Base-by-base conservation (phyloP, 2,113 vertebrate genomes). In the Chionis minor region DNA sequence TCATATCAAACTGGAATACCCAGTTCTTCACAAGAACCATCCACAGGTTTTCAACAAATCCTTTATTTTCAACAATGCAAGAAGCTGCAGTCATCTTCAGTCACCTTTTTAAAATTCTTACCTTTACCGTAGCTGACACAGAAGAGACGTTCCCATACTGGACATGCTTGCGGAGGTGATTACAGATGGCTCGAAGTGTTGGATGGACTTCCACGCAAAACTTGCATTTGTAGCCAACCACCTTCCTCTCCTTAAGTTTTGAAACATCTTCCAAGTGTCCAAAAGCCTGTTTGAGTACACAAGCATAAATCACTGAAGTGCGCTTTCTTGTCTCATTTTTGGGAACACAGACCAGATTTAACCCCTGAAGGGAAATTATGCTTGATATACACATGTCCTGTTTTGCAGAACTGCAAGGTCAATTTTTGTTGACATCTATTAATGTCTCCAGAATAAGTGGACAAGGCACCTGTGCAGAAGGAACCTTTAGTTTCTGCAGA, bases 201-300 rank as follows among this genome's bases (percentile, higher is more conserved):
- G 99, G 98, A 94, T 99, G 99, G 88, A 99, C 98, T 97, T 99
- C 99, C 86, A 99, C 98, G 3, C 99, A 99, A 98, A 99, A 99
- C 93, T 99, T 99, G 97, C 99, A 99, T 81, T 99, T 98, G 98
- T 99, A 99, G 93, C 99, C 99, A 88, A 99, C 98, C 32, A 98
- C 98, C 80, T 98, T 98, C 90, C 98, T 98, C 95, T 98, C 98
- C 92, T 98, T 98, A 86, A 98, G 97, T 90, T 98, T 98, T 92
- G 98, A 97, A 96, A 98, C 96, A 84, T 98, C 98, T 96, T 98
- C 98, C 97, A 98, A 95, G 70, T 98, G 98, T 94, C 98, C 98
- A 97, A 98, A 98, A 96, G 98, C 98, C 98, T 98, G 97, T 97
- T 97, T 93, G 93, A 98, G 94, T 89, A 98, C 88, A 98, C 70